A percentile compares a stretch with the other conserved stretches of the same genome.
Evolutionary conservation across 2,113 vertebrate species (phyloP).

Genomic region (Rattus rattus): DNA sequence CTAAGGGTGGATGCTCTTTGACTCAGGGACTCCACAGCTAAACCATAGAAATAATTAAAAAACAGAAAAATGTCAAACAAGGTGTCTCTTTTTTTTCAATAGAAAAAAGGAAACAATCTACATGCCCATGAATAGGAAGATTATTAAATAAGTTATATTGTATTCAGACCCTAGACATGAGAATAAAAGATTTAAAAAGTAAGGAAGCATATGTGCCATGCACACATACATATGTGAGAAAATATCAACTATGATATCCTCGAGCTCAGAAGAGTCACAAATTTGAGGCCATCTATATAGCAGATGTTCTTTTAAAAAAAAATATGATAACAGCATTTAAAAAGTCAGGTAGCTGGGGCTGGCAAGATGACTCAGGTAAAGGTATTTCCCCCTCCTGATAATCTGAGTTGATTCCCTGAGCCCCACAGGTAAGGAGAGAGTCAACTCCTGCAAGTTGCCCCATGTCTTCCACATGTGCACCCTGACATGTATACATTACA

Average conservation of each 20-base stretch:
- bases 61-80: conserved; percentile 23
- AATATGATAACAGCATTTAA: neutral
- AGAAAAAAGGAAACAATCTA: conserved; percentile 7
- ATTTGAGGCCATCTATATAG: neutral
- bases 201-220: neutral
- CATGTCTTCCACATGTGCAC: neutral
- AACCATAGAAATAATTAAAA: conserved; percentile 42
- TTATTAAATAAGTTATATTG: conserved; percentile 30
- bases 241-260: neutral
- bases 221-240: neutral
- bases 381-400: too few species aligned
- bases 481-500: neutral
- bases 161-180: neutral
- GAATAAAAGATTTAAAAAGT: neutral
- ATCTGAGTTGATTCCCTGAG: neutral
- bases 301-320: neutral
- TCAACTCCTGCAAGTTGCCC: neutral
- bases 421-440: neutral
- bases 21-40: conserved; percentile 7
- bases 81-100: neutral
- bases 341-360: neutral
- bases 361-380: neutral
- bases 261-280: neutral
- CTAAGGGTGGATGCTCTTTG: conserved; percentile 32
- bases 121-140: conserved; percentile 7